Base-by-base conservation (phyloP, 2,113 vertebrate species). In the Neofelis nebulosa region DNA sequence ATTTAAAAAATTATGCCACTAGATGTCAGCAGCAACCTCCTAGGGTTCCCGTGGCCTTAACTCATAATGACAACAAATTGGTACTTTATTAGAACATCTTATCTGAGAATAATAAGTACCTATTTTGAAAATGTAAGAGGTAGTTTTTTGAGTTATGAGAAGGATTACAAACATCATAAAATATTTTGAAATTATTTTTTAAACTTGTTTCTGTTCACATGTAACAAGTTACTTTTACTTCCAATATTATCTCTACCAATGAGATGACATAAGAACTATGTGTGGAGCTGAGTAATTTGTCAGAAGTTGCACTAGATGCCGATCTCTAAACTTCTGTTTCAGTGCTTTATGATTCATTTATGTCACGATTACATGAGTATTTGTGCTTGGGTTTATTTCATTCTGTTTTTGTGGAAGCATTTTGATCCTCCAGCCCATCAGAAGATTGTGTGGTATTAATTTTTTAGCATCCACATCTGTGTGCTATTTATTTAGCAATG, bases 21-120 rank as follows among this genome's bases (percentile, higher is more conserved):
- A 99, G 99, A 98, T 99, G 99, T 98, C 99, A 98, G 98, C 97
- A 99, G 94, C 92, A 96, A 98, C 97, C 97, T 98, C 98, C 88
- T 96, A 96, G 97, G 98, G 96, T 96, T 92, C 52, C 68, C 80
- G 74, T 91, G 96, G 79, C 86, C 92, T 88, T 74, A 48, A 66
- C 88, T 97, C 61, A 27, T 45, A 52, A 84, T 16, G 68, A 41
- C 25, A 98, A 91, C 97, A 98, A 93, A 81, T 57, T 79, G 97
- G 6, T 78, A 66, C 78, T 45, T 98, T 91, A 74, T 57, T 93
- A 88, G 71, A 69, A 85, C 14, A 91, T 61, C 50, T 38, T 94
- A 61, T 57, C 57, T 92, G 31, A 84, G 87, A 91, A 91, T 63
- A 74, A 48, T 78, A 92, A n/a, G n/a, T 66, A 85, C 38, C 83